Evolutionary conservation across 2,888 invertebrate species (phyloP), one percentile per base, ranked within the genome.

Genomic region (Lobophora halterata): DNA sequence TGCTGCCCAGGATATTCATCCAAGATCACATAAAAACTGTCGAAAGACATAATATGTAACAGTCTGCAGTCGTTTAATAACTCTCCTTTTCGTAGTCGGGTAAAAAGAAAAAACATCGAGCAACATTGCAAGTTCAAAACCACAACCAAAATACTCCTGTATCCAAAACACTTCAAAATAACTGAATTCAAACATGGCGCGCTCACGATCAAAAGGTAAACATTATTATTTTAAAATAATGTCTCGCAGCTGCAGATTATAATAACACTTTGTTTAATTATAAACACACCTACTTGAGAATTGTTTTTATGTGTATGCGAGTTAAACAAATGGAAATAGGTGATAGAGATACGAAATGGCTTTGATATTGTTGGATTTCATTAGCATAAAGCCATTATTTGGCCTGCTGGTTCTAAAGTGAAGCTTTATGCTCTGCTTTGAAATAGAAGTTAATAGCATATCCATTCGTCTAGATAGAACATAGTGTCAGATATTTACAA

Each of bases 151-250:
- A 40, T 26, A 55, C 49, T 41, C 46, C 48, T 44, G 51, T 61
- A 58, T 58, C 50, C 43, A 36, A 36, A 42, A 61, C 27, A 44
- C 35, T 19, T 40, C 46, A 41, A 55, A 55, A 55, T 55, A 56
- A 60, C 27, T 18, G 39, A 46, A 49, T 41, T 43, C 44, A 56
- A 52, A 64, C 60, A 43, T 41, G 49, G 58, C 57, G 55, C 49
- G 52, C 52, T 33, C 59, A 56, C 59, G 36, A 29, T 30, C 38
- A 3, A 17, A 39, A 49, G 51, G 65, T 65, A 64, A 63, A 64
- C 65, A 65, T 53, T 60, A 65, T 64, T 58, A 64, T 61, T 65
- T 64, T 61, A 64, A 64, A 65, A 60, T 64, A 53, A 63, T 65
- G 64, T 65, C 65, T 55, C 58, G 30, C 64, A 61, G 58, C 59